phyloP scores from a whole-genome alignment of 2,113 vertebrate species.

The Noctilio leporinus region DNA sequence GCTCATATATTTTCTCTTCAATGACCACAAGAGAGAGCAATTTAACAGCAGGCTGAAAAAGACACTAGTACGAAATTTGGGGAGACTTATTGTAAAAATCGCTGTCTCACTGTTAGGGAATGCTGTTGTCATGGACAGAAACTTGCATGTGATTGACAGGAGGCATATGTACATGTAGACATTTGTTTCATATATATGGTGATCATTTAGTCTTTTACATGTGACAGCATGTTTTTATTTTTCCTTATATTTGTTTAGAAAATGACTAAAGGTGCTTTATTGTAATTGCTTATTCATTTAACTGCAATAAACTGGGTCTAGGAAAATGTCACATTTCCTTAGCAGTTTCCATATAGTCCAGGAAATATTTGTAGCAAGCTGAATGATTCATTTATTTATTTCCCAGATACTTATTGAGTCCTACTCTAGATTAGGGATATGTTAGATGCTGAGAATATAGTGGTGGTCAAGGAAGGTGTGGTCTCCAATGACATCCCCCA shows the following conservation, averaged over 20 bases:
- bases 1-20: neutral
- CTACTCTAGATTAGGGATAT: neutral
- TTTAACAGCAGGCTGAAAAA: neutral
- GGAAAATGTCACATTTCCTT: neutral
- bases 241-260: neutral
- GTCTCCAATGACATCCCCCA: too few relatives aligned
- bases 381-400: neutral
- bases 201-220: neutral
- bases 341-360: neutral
- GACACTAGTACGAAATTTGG: neutral
- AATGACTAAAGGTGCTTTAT: neutral
- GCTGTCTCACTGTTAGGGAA: neutral
- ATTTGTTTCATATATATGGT: neutral
- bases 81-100: neutral
- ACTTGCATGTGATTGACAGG: neutral
- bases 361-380: neutral
- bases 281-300: neutral
- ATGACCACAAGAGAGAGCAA: slow-evolving; percentile 41
- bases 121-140: neutral
- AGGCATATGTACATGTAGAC: neutral
- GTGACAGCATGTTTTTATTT: neutral
- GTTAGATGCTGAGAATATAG: neutral
- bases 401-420: neutral
- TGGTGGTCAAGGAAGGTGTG: neutral
- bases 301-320: neutral